phyloP scores from a whole-genome alignment of 2,888 invertebrate species.

The Drosophila algonquin region DNA sequence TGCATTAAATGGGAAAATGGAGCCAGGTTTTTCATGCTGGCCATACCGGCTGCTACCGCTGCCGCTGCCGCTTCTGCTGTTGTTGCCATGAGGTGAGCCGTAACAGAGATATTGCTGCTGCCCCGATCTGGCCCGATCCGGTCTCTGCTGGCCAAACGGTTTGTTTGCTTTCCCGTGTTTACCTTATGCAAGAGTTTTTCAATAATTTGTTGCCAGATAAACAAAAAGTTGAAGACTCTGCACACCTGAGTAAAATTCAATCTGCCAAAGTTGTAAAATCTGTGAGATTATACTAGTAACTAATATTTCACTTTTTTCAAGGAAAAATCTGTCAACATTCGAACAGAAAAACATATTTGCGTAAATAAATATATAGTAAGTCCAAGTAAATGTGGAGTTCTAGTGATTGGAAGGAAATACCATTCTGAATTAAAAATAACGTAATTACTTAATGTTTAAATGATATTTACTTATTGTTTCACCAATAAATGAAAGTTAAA shows the following conservation, averaged over 20 bases:
- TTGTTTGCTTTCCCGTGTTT: slow-evolving; percentile 32
- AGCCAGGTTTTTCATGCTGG: slow-evolving; percentile 53
- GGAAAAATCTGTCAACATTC: too few species aligned
- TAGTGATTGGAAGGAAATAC: too few species aligned
- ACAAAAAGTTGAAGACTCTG: not conserved
- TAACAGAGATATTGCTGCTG: slow-evolving; percentile 9
- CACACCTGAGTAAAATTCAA: not conserved
- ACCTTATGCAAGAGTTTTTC: slow-evolving; percentile 63
- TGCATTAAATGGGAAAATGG: slow-evolving; percentile 47
- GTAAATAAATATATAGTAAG: too few species aligned
- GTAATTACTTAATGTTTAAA: too few species aligned
- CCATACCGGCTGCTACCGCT: slow-evolving; percentile 15
- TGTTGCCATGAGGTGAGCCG: slow-evolving; percentile 42
- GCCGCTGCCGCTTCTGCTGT: slow-evolving; percentile 18
- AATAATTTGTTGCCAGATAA: slow-evolving; percentile 31
- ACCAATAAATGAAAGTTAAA: too few species aligned
- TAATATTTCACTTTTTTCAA: not conserved
- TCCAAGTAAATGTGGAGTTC: too few species aligned
- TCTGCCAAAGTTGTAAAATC: slow-evolving; percentile 14
- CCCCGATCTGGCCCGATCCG: slow-evolving; percentile 3
- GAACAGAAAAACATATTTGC: too few species aligned
- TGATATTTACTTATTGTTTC: too few species aligned
- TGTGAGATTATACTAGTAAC: not conserved
- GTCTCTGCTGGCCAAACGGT: slow-evolving; percentile 18
- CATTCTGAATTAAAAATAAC: too few species aligned